A percentile compares a stretch with the other conserved stretches of the same genome.
These are phyloP conservation scores for Palloptera scutellata DNA, from an alignment of 2,888 invertebrate genomes.

Conservation along the genomic window DNA sequence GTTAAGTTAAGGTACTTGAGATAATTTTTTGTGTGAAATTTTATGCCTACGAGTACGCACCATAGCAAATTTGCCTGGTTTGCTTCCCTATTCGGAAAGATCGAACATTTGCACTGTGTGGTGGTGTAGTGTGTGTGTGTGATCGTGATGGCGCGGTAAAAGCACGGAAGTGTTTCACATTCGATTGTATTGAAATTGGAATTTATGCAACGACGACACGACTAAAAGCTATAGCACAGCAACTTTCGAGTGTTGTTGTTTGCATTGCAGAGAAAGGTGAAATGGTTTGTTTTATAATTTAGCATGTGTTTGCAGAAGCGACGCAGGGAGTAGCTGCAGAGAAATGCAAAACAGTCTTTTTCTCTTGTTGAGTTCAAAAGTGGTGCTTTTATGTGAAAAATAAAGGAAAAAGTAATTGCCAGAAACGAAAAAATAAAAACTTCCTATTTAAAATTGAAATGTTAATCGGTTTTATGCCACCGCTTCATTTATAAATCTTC, in stretches of 20 bases:
- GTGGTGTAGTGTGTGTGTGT: background rate
- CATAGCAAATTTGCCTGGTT: background rate
- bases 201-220: background rate
- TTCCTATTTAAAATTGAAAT: too few relatives aligned
- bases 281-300: constrained; percentile 39
- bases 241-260: background rate
- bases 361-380: too few relatives aligned
- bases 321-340: too few relatives aligned
- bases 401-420: too few relatives aligned
- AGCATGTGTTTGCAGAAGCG: constrained; percentile 22
- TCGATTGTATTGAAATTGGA: background rate
- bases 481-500: too few relatives aligned
- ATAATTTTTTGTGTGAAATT: background rate
- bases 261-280: constrained; percentile 38
- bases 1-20: background rate
- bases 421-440: too few relatives aligned
- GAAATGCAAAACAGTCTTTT: too few relatives aligned
- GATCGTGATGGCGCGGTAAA: background rate
- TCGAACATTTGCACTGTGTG: background rate
- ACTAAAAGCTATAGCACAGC: background rate
- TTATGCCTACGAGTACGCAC: constrained; percentile 1
- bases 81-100: background rate
- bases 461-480: too few relatives aligned
- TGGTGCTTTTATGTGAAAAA: too few relatives aligned
- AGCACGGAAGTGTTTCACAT: background rate